Evolutionary conservation across 2,888 invertebrate species (phyloP).

Genomic region (Tubulanus polymorphus): DNA sequence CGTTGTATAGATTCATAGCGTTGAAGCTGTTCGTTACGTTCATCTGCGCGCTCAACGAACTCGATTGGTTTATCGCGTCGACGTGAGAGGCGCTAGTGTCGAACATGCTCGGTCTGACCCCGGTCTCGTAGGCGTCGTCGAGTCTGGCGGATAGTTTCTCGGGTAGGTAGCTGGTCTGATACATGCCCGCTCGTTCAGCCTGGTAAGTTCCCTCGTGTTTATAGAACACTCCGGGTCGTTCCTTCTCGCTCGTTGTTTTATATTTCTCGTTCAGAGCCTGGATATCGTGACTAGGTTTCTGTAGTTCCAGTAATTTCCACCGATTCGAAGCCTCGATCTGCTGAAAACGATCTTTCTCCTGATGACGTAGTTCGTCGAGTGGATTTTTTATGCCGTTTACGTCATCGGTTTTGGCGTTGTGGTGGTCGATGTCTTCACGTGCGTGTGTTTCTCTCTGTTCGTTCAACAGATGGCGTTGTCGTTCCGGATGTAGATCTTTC

Average conservation of each 20-base stretch:
- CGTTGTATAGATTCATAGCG: background rate
- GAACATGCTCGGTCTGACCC: constrained; percentile 32
- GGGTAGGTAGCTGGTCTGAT: constrained; percentile 46
- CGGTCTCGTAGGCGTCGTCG: constrained; percentile 32
- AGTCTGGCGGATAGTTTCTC: constrained; percentile 35
- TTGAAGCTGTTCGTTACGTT: constrained; percentile 6
- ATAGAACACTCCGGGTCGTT: constrained; percentile 41
- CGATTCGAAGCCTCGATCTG: constrained; percentile 46
- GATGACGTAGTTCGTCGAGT: background rate
- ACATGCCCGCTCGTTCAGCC: constrained; percentile 45
- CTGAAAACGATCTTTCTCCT: constrained; percentile 27
- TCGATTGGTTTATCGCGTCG: constrained; percentile 35
- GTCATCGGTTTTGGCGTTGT: constrained; percentile 7
- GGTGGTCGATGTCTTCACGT: no score
- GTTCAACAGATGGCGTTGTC: constrained; percentile 20
- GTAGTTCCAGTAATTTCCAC: constrained; percentile 37
- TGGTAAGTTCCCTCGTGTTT: constrained; percentile 46
- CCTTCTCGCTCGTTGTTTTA: constrained; percentile 24
- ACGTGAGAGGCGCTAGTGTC: constrained; percentile 36
- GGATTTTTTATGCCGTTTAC: constrained; percentile 22
- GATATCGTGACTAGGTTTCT: constrained; percentile 38
- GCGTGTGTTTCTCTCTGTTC: constrained; percentile 4
- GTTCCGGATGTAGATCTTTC: constrained; percentile 23
- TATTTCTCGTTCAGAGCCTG: constrained; percentile 37
- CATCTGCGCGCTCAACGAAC: constrained; percentile 32